Base-by-base conservation (phyloP, 2,113 vertebrate species). In the Lagopus leucura region DNA sequence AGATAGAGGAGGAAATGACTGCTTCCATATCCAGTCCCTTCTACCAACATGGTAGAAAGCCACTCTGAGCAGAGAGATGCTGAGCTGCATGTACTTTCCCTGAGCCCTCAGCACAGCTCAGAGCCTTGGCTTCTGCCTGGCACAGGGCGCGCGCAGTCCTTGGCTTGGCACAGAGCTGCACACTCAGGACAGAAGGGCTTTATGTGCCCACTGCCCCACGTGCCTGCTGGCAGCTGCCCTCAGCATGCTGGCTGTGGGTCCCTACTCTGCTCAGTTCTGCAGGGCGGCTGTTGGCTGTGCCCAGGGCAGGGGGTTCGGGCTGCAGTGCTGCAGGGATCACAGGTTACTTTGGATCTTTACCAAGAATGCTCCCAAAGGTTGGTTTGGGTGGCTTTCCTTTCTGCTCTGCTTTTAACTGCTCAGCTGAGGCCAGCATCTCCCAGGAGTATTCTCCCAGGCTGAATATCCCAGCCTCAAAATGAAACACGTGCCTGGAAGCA, bases 281-380 rank as follows among this genome's bases (percentile, higher is more conserved):
- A 52, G 50, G 50, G 50, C 13, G 9, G 50, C 50, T 52, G 50
- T 25, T 27, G 50, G 25, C 50, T 52, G 50, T 27, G 50, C 94
- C 82, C 47, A 38, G 57, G 78, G 88, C 55, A 27, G 78, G 75
- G 63, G 78, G n/a, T 91, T 47, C 58, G 70, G 92, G 80, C 69
- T 55, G 70, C 54, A 66, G 30, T 74, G 52, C 3, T 86, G 77
- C 77, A 61, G 74, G 50, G 52, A 74, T 91, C 4, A 2, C 52
- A 60, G 52, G 36, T 55, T 81, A 48, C 60, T 42, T 86, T 89
- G 88, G 71, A 74, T 64, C 11, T 43, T 60, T 6, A 36, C 52
- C 82, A 91, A 17, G 79, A 61, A 27, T 5, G 34, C 75, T 80
- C 32, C 78, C 0, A 1, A 17, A 58, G 22, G 4, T 22, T 89